Conservation (phyloP, 2,797 vertebrate genomes). For the Eupleurogrammus muticus region DNA sequence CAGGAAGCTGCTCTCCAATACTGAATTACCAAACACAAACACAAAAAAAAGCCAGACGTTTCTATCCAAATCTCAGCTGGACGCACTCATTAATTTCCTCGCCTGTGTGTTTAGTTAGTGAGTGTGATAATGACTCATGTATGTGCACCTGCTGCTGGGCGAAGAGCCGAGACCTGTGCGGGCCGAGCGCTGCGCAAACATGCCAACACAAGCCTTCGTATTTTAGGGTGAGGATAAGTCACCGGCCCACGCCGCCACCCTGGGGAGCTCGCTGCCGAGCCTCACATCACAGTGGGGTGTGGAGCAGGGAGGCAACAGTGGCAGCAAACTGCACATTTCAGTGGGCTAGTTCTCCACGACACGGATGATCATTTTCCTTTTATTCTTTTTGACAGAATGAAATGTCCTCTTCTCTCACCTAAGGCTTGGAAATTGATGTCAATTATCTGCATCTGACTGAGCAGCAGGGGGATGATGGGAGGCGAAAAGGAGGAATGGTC, state of each 20-base stretch:
- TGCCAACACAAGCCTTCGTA: slow-evolving; percentile 25
- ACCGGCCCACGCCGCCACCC: background rate
- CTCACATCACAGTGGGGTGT: slow-evolving; percentile 4
- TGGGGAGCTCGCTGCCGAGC: background rate
- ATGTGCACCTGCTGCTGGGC: slow-evolving; percentile 58
- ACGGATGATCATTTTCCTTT: slow-evolving; percentile 28
- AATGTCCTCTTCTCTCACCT: slow-evolving; percentile 26
- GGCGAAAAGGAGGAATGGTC: slow-evolving; percentile 7
- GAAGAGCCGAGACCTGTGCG: slow-evolving; percentile 32
- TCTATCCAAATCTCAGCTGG: slow-evolving; percentile 37
- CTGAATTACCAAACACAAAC: slow-evolving; percentile 32
- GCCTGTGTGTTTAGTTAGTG: slow-evolving; percentile 8
- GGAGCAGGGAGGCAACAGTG: slow-evolving; percentile 5
- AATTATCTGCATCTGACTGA: slow-evolving; percentile 56
- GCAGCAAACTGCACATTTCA: slow-evolving; percentile 42
- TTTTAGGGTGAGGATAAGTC: slow-evolving; percentile 42
- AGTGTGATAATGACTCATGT: slow-evolving; percentile 47
- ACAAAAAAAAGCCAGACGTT: slow-evolving; percentile 5
- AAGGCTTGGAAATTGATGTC: slow-evolving; percentile 36
- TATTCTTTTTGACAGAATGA: slow-evolving; percentile 16
- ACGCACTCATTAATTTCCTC: slow-evolving; percentile 35
- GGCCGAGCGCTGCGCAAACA: slow-evolving; percentile 37
- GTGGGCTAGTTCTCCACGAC: slow-evolving; percentile 34
- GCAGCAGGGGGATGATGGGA: slow-evolving; percentile 15
- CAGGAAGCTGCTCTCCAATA: slow-evolving; percentile 9